Percentiles rank a stretch among this genome's conserved stretches.
Evolutionary conservation across 2,797 vertebrate genomes (phyloP).

Genomic region (Bovichtus diacanthus): DNA sequence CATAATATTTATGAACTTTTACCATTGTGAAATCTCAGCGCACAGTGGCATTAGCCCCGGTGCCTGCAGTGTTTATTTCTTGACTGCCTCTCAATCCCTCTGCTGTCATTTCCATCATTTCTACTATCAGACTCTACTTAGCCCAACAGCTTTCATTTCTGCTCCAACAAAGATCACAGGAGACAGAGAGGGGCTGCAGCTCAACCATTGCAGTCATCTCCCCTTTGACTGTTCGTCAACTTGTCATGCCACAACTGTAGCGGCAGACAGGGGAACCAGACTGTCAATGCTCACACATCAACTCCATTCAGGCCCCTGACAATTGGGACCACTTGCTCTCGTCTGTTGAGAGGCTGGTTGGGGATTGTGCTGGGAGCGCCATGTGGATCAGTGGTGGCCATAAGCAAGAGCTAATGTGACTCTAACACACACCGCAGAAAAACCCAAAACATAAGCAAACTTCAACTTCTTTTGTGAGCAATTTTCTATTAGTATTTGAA

Average conservation of each 20-base stretch:
- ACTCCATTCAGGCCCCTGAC: conserved; percentile 12
- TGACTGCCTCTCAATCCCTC: neutral
- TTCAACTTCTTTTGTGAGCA: no score
- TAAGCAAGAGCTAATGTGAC: no score
- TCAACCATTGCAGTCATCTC: conserved; percentile 8
- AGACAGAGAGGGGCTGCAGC: conserved; percentile 19
- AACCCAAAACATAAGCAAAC: no score
- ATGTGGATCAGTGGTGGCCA: no score
- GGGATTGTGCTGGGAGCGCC: neutral
- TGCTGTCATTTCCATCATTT: conserved; percentile 40
- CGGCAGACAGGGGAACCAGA: conserved; percentile 13
- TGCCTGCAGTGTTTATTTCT: conserved; percentile 16
- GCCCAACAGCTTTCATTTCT: conserved; percentile 31
- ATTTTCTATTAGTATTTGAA: no score
- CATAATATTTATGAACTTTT: neutral
- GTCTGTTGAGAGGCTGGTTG: neutral
- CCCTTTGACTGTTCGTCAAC: conserved; percentile 34
- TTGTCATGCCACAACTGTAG: conserved; percentile 10
- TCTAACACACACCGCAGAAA: no score
- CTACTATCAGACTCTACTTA: conserved; percentile 18
- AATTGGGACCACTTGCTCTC: neutral
- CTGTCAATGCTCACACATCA: conserved; percentile 15
- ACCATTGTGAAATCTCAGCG: neutral
- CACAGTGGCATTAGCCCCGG: neutral
- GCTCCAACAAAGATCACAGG: conserved; percentile 20